Conservation (phyloP, 2,888 invertebrate species). For the Apodemia hepburni region DNA sequence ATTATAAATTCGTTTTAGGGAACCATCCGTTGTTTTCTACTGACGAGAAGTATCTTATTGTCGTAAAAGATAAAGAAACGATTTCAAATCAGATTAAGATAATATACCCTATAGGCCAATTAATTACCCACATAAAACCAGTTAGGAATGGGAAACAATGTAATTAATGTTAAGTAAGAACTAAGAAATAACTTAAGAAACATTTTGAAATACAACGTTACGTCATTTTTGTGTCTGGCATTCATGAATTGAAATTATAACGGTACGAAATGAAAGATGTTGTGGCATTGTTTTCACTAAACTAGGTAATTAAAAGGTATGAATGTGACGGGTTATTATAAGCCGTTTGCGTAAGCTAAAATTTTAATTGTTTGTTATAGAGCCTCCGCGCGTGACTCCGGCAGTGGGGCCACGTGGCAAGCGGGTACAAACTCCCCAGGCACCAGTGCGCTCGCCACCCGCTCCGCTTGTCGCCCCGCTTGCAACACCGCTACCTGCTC, state of each 20-base stretch:
- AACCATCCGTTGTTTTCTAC: no score
- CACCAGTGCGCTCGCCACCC: conserved; percentile 27
- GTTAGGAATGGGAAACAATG: neutral
- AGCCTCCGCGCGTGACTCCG: conserved; percentile 65
- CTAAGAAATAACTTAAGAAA: conserved; percentile 5
- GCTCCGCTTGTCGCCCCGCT: conserved; percentile 44
- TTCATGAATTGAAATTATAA: conserved; percentile 1
- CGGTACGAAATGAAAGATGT: conserved; percentile 7
- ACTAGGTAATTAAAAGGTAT: conserved; percentile 10
- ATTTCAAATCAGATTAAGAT: no score
- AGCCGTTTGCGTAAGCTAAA: conserved; percentile 1
- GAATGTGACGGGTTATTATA: conserved; percentile 1
- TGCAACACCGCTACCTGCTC: conserved; percentile 41
- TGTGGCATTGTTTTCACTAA: neutral
- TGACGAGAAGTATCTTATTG: no score
- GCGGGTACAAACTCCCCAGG: conserved; percentile 66
- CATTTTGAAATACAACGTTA: conserved; percentile 1
- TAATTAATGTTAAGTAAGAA: conserved; percentile 1
- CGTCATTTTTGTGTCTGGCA: neutral
- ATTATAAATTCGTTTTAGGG: no score
- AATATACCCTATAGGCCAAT: neutral
- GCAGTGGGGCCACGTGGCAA: conserved; percentile 67
- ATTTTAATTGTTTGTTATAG: conserved; percentile 39
- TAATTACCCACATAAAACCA: neutral
- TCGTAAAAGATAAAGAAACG: no score